phyloP scores from a whole-genome alignment of 2,888 invertebrate species.

The Aelia acuminata region DNA sequence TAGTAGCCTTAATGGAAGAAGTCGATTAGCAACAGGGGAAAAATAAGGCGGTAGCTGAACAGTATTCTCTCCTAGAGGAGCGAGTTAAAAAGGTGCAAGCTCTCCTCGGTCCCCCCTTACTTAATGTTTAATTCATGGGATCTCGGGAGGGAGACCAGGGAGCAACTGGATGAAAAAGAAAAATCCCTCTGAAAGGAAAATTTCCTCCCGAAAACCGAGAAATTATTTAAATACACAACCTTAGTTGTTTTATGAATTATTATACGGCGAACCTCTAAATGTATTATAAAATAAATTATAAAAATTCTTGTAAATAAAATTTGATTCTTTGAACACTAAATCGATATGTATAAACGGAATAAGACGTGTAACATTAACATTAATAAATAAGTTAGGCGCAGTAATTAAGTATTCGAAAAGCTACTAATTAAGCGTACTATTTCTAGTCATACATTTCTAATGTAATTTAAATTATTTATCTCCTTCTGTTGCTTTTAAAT shows the following conservation, averaged over 20 bases:
- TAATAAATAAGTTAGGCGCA: neutral
- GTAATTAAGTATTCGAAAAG: neutral
- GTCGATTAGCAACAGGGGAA: neutral
- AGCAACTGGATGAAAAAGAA: constrained; percentile 19
- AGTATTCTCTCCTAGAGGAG: neutral
- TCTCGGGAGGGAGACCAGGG: neutral
- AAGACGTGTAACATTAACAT: neutral
- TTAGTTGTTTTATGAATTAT: neutral
- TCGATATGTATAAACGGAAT: neutral
- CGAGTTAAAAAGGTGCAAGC: constrained; percentile 37
- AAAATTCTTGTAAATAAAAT: neutral
- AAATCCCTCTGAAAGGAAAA: neutral
- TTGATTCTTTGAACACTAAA: neutral
- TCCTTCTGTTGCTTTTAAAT: neutral
- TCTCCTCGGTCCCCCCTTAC: neutral
- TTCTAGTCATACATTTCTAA: neutral
- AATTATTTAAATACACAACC: neutral
- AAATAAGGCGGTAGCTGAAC: constrained; percentile 2
- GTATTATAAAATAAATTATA: neutral
- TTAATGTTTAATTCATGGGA: constrained; percentile 32
- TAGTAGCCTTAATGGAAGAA: neutral
- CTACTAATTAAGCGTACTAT: neutral
- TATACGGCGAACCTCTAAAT: neutral
- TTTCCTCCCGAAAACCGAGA: neutral
- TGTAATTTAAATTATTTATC: neutral